Percentiles rank a stretch among this genome's conserved stretches.
These are phyloP conservation scores for Drosophila funebris DNA, from an alignment of 1,140 invertebrate species.

Conservation along the genomic window DNA sequence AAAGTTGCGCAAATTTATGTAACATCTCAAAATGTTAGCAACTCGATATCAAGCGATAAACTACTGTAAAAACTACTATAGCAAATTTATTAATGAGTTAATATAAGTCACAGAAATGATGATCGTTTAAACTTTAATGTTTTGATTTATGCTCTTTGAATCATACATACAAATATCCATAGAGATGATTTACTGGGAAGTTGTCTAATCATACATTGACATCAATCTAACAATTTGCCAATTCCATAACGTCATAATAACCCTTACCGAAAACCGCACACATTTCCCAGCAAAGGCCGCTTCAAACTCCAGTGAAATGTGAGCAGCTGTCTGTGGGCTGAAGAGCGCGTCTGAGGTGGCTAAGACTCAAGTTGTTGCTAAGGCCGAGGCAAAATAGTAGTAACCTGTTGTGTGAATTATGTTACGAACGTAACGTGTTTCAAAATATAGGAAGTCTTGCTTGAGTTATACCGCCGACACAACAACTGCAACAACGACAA, in stretches of 20 bases:
- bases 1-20: slow-evolving; percentile 23
- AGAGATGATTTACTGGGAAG: not conserved
- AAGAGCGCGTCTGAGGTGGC: not conserved
- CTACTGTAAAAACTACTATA: not conserved
- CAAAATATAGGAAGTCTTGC: slow-evolving; percentile 84
- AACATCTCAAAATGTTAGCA: too few species aligned
- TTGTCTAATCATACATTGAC: not conserved
- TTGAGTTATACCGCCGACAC: slow-evolving; percentile 72
- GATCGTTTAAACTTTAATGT: too few species aligned
- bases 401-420: slow-evolving; percentile 83
- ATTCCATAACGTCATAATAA: slow-evolving; percentile 16
- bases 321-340: not conserved
- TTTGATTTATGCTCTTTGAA: not conserved
- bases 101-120: too few species aligned
- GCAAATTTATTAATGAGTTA: not conserved
- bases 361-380: slow-evolving; percentile 15
- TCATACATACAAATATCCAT: too few species aligned
- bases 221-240: not conserved
- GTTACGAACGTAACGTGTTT: slow-evolving; percentile 84
- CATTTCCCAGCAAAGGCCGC: slow-evolving; percentile 13
- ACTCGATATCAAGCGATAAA: not conserved
- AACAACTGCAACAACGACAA: slow-evolving; percentile 29
- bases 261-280: slow-evolving; percentile 1
- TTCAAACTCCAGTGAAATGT: not conserved
- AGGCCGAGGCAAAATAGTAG: slow-evolving; percentile 14